Base-by-base conservation (phyloP, 2,113 vertebrate genomes). In the Microtus oregoni region DNA sequence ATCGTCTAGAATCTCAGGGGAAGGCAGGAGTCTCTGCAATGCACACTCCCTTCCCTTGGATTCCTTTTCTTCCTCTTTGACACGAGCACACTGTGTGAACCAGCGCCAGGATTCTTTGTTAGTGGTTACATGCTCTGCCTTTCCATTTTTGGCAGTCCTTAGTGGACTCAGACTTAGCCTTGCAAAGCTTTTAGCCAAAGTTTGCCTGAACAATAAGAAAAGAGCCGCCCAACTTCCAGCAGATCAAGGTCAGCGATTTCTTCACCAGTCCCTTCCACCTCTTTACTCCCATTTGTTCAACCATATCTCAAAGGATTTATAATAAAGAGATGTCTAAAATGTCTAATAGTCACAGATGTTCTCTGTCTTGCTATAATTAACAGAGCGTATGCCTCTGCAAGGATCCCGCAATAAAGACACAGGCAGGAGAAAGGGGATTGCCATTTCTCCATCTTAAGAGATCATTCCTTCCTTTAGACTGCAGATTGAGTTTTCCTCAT, bases 61-160 rank as follows among this genome's bases (percentile, higher is more conserved):
- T 90, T 52, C 28, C 2, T 24, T 47, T 91, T 72, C 83, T 91
- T 92, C 86, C 67, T 76, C 86, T 77, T 72, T 67, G 76, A 72
- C 58, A 81, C 0, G 15, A 93, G 30, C 72, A 35, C 65, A 22
- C 55, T 73, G 63, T 26, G 47, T 32, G 41, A 96, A 90, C n/a
- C 4, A 0, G 76, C 68, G 76, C 41, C 79, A 77, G 93, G 67
- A 86, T 50, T 81, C 90, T 90, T 76, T 79, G 91, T 63, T n/a
- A n/a, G 67, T 72, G 83, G 92, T 58, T 75, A 13, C 41, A 50
- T 41, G 50, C 24, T 90, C 94, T 78, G 83, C 50, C 24, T 94
- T 92, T 65, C 68, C 91, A 58, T 44, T 73, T 83, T 79, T 94
- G 91, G 86, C 89, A 94, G 28, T 41, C 70, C 79, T 96, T 83